Evolutionary conservation across 2,113 vertebrate species (phyloP).

Genomic region (Trogon surrucura): DNA sequence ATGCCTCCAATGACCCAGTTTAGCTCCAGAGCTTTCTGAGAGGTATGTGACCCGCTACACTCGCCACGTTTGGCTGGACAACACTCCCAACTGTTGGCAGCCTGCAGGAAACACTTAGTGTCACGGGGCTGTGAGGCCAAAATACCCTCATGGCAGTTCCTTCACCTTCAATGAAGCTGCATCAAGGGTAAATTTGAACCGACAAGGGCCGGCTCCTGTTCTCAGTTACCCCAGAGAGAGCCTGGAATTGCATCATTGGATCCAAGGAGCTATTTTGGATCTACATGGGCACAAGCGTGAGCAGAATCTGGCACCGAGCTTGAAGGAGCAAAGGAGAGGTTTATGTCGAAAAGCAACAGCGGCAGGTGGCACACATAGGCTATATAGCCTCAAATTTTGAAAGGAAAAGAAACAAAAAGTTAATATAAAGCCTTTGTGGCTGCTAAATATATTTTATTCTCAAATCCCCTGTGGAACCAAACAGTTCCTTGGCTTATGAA

Average conservation of each 20-base stretch:
- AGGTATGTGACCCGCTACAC: not conserved
- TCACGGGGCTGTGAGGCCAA: not conserved
- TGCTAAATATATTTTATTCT: slow-evolving; percentile 15
- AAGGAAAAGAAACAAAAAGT: slow-evolving; percentile 30
- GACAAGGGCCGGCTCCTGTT: not conserved
- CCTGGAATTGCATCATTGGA: not conserved
- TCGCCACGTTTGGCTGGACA: not conserved
- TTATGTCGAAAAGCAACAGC: not conserved
- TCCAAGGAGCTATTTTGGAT: not conserved
- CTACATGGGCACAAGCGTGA: not conserved
- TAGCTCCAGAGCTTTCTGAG: not conserved
- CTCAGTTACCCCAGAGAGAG: not conserved
- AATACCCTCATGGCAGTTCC: not conserved
- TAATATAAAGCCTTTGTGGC: not conserved
- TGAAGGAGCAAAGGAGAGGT: slow-evolving; percentile 4
- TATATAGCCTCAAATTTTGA: not conserved
- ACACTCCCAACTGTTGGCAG: not conserved
- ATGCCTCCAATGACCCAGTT: not conserved
- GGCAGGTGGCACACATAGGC: not conserved
- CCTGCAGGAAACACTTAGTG: not conserved
- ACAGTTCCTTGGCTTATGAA: not conserved
- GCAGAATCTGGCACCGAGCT: not conserved
- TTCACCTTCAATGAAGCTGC: not conserved
- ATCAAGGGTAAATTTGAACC: not conserved
- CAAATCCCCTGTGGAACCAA: not conserved